A percentile compares a stretch with the other conserved stretches of the same genome.
These are phyloP conservation scores for Anabacerthia variegaticeps DNA, from an alignment of 2,797 vertebrate genomes.

Conservation along the genomic window DNA sequence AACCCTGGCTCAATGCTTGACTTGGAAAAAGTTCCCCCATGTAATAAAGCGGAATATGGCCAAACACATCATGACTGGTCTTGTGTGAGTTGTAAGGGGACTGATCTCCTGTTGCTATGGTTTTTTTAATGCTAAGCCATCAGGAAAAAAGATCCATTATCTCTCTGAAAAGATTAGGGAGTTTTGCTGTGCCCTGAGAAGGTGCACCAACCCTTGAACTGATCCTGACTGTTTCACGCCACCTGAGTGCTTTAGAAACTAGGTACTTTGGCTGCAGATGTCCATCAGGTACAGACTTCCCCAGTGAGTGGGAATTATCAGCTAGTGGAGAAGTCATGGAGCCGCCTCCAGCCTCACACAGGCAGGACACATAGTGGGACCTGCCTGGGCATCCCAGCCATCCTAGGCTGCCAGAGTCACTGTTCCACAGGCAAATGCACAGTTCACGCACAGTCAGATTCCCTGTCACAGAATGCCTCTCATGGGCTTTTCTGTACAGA, in stretches of 20 bases:
- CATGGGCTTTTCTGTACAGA: background rate
- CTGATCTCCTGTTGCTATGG: background rate
- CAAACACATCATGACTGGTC: background rate
- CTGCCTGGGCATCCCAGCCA: background rate
- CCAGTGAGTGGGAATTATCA: background rate
- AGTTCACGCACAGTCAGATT: background rate
- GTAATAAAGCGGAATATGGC: background rate
- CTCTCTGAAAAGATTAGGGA: background rate
- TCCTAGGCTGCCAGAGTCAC: background rate
- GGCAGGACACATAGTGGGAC: background rate
- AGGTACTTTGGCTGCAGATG: background rate
- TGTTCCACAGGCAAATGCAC: background rate
- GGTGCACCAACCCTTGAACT: background rate
- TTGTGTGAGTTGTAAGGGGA: background rate
- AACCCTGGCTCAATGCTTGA: background rate
- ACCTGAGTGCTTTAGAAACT: background rate
- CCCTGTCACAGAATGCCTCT: background rate
- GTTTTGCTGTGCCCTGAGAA: background rate
- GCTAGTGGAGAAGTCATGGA: background rate
- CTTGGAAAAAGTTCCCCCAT: background rate
- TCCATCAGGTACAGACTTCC: background rate
- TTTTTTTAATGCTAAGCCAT: background rate
- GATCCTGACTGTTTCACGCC: background rate
- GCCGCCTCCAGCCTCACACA: background rate
- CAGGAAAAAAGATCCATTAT: background rate